Base-by-base conservation (phyloP, 2,797 vertebrate species). In the Coreius guichenoti region DNA sequence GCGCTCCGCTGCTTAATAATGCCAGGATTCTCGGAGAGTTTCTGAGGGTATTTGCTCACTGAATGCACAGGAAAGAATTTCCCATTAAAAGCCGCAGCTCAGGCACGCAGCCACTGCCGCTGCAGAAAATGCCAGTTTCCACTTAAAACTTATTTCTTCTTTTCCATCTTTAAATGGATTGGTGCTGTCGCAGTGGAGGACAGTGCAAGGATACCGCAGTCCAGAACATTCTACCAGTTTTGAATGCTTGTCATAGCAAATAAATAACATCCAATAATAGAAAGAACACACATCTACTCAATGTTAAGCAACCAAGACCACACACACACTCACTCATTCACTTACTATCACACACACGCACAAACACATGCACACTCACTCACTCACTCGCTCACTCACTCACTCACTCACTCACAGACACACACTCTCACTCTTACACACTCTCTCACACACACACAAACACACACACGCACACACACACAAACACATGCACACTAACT, bases 61-160 rank as follows among this genome's bases (percentile, higher is more conserved):
- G 90, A 92, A 91, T 87, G 89, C 90, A 86, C 89, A 92, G 92
- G 89, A 91, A 92, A 90, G 91, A 94, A 93, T 92, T 90, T 94
- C 90, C 91, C 91, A 90, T 86, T 89, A 90, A 90, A 89, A 92
- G 88, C 90, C 88, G 51, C 91, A 92, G 90, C 90, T 91, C 89
- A 91, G 89, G 86, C 90, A 68, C 8, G 12, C 73, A 54, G 82
- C 87, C 87, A 88, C 87, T 56, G 86, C 82, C 81, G 61, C 74
- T 85, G 5, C 65, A 68, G 73, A 85, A 87, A 88, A 91, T 69
- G 74, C 78, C 81, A 58, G 87, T 87, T 92, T 87, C 91, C 92
- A 91, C 93, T 93, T 94, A 93, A 94, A 92, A 92, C 72, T 89
- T 88, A 81, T 85, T 89, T 88, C 83, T 84, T 78, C 84, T 90